phyloP scores from a whole-genome alignment of 2,888 invertebrate species.

The Endomychus coccineus region DNA sequence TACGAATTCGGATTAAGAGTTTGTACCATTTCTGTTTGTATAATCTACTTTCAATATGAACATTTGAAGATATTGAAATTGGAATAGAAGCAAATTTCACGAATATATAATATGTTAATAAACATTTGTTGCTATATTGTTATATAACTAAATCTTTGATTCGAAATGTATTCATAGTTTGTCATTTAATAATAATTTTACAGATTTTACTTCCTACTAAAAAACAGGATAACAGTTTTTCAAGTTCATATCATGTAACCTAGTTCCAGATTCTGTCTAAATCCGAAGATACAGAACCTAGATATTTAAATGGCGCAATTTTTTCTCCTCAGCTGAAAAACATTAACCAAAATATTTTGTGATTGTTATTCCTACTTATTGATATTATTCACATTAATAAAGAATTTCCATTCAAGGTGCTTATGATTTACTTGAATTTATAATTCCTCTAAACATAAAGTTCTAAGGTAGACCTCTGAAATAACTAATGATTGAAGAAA shows the following conservation, averaged over 20 bases:
- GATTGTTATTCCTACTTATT: conserved; percentile 37
- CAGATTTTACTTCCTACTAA: conserved; percentile 23
- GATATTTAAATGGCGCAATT: conserved; percentile 24
- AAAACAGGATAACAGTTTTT: conserved; percentile 22
- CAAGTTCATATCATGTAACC: conserved; percentile 31
- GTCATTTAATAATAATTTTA: conserved; percentile 16
- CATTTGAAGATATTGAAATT: conserved; percentile 25
- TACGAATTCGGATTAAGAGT: conserved; percentile 21
- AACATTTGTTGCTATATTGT: conserved; percentile 41
- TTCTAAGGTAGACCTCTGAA: too few relatives aligned
- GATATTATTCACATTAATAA: conserved; percentile 34
- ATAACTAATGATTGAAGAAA: too few relatives aligned
- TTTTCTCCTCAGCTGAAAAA: conserved; percentile 20
- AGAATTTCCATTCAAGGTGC: conserved; percentile 20
- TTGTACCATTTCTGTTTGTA: conserved; percentile 24
- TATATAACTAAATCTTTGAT: conserved; percentile 34
- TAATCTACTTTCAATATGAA: conserved; percentile 28
- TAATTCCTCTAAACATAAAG: too few relatives aligned
- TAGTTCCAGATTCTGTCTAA: conserved; percentile 16
- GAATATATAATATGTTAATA: conserved; percentile 30
- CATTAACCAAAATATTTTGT: conserved; percentile 31
- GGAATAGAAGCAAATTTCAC: conserved; percentile 27
- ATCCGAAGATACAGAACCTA: conserved; percentile 17
- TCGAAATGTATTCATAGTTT: conserved; percentile 25
- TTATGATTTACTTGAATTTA: too few relatives aligned